phyloP scores from a whole-genome alignment of 2,888 invertebrate genomes.

The Hanleya hanleyi region DNA sequence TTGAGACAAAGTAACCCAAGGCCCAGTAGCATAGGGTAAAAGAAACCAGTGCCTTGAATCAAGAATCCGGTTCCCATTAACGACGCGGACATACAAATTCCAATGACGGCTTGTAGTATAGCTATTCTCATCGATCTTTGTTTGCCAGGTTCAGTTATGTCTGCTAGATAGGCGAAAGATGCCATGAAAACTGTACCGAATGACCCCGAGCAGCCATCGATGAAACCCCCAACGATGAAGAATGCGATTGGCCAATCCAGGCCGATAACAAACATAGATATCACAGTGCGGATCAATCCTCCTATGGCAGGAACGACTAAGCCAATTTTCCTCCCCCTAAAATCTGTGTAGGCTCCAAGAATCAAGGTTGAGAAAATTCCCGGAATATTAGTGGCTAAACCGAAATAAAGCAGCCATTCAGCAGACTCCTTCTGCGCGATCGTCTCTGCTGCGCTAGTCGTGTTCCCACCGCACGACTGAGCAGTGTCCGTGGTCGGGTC shows the following conservation, averaged over 20 bases:
- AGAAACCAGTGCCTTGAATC: slow-evolving; percentile 32
- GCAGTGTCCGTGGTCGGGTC: neutral
- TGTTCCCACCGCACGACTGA: neutral
- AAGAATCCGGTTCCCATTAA: slow-evolving; percentile 38
- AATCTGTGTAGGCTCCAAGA: neutral
- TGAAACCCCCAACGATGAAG: slow-evolving; percentile 31
- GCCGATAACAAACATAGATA: neutral
- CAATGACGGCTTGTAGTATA: slow-evolving; percentile 33
- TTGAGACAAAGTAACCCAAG: slow-evolving; percentile 8
- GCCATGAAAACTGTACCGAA: slow-evolving; percentile 37
- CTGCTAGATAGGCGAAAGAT: slow-evolving; percentile 38
- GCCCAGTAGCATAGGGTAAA: slow-evolving; percentile 30
- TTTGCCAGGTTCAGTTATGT: slow-evolving; percentile 31
- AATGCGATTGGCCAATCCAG: neutral
- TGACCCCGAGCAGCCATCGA: slow-evolving; percentile 44
- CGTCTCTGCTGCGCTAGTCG: neutral
- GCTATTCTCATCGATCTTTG: slow-evolving; percentile 34
- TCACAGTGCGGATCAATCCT: neutral
- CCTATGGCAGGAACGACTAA: neutral
- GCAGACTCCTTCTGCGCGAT: neutral
- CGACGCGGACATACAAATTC: slow-evolving; percentile 13
- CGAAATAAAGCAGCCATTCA: neutral
- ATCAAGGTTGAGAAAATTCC: neutral
- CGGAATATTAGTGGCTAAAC: neutral
- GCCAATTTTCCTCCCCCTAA: neutral